Evolutionary conservation across 2,888 invertebrate species (phyloP).

Genomic region (Caradrina kadenii): DNA sequence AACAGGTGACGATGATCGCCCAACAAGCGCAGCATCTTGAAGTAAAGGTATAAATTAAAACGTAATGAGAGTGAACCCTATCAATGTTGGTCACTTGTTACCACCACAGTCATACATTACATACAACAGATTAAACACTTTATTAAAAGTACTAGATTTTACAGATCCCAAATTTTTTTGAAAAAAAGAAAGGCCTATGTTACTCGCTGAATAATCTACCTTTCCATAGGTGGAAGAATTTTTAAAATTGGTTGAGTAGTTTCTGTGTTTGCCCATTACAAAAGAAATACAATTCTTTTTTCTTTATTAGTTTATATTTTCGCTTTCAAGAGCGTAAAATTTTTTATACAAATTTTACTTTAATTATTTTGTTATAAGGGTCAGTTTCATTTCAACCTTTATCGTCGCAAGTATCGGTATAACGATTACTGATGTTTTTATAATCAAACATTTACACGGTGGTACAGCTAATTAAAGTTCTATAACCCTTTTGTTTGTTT

Average conservation of each 20-base stretch:
- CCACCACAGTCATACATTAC: constrained; percentile 44
- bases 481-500: constrained; percentile 9
- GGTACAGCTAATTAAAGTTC: constrained; percentile 17
- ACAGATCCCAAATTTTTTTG: too few relatives aligned
- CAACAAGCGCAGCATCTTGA: constrained; percentile 81
- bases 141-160: not conserved
- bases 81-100: constrained; percentile 25
- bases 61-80: constrained; percentile 29
- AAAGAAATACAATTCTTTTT: too few relatives aligned
- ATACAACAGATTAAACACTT: constrained; percentile 9
- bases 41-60: constrained; percentile 81
- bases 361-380: not conserved
- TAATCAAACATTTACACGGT: constrained; percentile 14
- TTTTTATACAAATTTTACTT: not conserved
- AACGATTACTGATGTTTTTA: not conserved
- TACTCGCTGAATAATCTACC: too few relatives aligned
- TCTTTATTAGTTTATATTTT: not conserved
- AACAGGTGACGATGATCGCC: constrained; percentile 82
- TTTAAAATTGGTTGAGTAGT: too few relatives aligned
- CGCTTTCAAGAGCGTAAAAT: not conserved
- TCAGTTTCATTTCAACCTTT: not conserved
- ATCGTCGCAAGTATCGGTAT: not conserved
- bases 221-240: too few relatives aligned
- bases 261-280: too few relatives aligned
- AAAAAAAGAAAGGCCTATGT: too few relatives aligned